A percentile compares a stretch with the other conserved stretches of the same genome.
These are phyloP conservation scores for Cataglyphis cursor DNA, from an alignment of 2,888 invertebrate genomes.

Conservation along the genomic window DNA sequence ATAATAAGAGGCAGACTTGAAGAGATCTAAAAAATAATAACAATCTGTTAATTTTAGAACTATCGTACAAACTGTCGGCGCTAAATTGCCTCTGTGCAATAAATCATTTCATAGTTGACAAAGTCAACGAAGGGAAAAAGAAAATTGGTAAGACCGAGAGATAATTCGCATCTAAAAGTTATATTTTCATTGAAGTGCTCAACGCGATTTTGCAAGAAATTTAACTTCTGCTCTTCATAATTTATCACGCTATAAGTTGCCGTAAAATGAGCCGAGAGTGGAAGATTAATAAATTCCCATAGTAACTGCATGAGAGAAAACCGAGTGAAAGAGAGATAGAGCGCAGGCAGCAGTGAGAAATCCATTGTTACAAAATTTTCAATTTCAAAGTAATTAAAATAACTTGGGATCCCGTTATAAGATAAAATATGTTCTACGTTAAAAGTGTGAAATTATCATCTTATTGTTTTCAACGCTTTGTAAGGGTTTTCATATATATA, in stretches of 20 bases:
- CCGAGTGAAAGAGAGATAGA: background rate
- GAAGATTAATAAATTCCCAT: constrained; percentile 23
- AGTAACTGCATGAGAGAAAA: background rate
- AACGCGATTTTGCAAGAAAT: constrained; percentile 11
- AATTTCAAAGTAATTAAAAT: constrained; percentile 15
- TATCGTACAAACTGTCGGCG: constrained; percentile 7
- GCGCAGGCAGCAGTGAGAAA: background rate
- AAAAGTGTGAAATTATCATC: background rate
- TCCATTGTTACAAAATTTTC: background rate
- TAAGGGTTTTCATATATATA: background rate
- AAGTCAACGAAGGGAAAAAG: background rate
- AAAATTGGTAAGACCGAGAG: background rate
- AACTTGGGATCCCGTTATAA: background rate
- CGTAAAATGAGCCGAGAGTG: background rate
- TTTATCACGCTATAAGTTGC: background rate
- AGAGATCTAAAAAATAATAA: constrained; percentile 36
- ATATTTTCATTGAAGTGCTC: background rate
- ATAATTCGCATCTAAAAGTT: background rate
- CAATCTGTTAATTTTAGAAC: constrained; percentile 8
- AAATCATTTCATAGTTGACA: constrained; percentile 1
- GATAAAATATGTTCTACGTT: background rate
- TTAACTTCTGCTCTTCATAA: constrained; percentile 1
- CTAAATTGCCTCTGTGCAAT: constrained; percentile 14
- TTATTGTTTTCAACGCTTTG: background rate
- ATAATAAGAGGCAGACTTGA: constrained; percentile 2